These are phyloP conservation scores for Hemibagrus wyckioides DNA, from an alignment of 2,113 vertebrate genomes.

Conservation along the genomic window DNA sequence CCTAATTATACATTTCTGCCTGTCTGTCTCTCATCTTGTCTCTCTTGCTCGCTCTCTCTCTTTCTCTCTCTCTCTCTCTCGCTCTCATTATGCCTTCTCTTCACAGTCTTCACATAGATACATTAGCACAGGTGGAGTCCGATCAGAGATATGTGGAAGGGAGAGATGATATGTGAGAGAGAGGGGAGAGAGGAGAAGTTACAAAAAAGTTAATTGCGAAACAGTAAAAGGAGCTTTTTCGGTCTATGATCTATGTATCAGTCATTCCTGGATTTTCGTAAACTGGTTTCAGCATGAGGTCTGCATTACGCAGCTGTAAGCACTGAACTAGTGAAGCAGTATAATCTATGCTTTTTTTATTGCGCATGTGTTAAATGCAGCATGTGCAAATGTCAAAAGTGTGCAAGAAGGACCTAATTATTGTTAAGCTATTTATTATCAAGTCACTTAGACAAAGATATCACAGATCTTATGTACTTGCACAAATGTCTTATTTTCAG, in stretches of 20 bases:
- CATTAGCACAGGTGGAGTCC: slow-evolving; percentile 76
- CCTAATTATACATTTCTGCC: slow-evolving; percentile 82
- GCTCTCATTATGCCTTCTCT: slow-evolving; percentile 74
- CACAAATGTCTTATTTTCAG: slow-evolving; percentile 36
- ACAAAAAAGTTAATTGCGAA: neutral
- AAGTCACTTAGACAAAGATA: slow-evolving; percentile 16
- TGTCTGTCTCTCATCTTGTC: slow-evolving; percentile 72
- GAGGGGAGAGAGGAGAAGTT: slow-evolving; percentile 4
- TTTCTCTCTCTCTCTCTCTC: slow-evolving; percentile 65
- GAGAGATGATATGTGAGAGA: slow-evolving; percentile 50
- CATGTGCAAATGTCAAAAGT: neutral
- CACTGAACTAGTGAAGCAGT: neutral
- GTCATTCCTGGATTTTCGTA: neutral
- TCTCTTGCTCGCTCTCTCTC: slow-evolving; percentile 68
- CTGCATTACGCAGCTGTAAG: neutral
- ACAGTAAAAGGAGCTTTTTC: neutral
- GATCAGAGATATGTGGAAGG: slow-evolving; percentile 69
- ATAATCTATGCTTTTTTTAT: neutral
- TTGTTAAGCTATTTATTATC: slow-evolving; percentile 15
- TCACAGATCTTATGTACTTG: slow-evolving; percentile 11
- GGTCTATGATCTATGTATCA: neutral
- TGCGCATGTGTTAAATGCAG: neutral
- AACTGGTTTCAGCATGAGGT: neutral
- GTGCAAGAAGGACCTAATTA: neutral
- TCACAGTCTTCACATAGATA: slow-evolving; percentile 68